Evolutionary conservation across 2,888 invertebrate genomes (phyloP), one percentile per base, ranked within the genome.

Genomic region (Atethmia centrago): DNA sequence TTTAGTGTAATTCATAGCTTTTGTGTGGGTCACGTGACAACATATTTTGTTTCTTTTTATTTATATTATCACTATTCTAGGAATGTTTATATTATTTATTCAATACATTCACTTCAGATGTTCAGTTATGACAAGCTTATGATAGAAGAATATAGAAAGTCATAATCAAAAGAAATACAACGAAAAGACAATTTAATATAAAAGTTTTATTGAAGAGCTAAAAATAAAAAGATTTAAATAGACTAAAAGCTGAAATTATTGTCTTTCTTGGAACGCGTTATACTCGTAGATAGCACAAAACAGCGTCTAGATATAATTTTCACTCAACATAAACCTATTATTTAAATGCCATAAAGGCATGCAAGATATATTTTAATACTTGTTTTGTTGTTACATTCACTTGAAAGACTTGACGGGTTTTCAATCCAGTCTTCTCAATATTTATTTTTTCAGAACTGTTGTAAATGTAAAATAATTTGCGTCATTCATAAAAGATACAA

Each of bases 381-480:
- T 49, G 64, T 62, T n/a, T n/a, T n/a, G n/a, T n/a, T n/a, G n/a
- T n/a, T n/a, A n/a, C 65, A 42, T 69, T 82, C 71, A 47, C 21
- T 36, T 56, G 14, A 53, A 64, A 21, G 28, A 25, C 64, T 64
- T 61, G 55, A 51, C 64, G 10, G 53, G 64, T 51, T 62, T 82
- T 70, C 64, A 65, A 78, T 82, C 56, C 12, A 62, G n/a, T 61
- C 55, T 51, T 42, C 14, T 72, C 65, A 42, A 75, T 64, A 31
- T 63, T 69, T 63, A 80, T 80, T 76, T 51, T 70, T 68, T 71
- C 56, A 45, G 67, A 81, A 78, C 21, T 28, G 42, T 53, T 59
- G 16, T 75, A 31, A 61, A n/a, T 74, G 19, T 40, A 53, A 51
- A 82, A 82, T 74, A 53, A 67, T 51, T 65, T 67, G 62, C 19